Conservation (phyloP, 2,113 vertebrate species). For the Solea solea region DNA sequence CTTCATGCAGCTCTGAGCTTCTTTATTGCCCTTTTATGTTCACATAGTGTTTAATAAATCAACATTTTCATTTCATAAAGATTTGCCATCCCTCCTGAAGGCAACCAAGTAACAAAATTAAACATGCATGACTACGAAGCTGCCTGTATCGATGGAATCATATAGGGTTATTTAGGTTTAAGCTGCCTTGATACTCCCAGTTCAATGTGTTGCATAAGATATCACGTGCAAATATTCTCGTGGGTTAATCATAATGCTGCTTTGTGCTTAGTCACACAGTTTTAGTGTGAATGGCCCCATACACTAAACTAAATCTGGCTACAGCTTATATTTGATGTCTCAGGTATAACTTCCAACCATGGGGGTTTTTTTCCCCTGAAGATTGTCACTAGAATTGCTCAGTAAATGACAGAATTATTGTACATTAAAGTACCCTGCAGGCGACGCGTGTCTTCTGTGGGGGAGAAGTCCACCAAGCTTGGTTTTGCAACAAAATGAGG, state of each 20-base stretch:
- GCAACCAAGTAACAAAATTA: not conserved
- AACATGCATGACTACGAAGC: not conserved
- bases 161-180: not conserved
- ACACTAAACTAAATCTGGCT: not conserved
- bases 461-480: conserved; percentile 47
- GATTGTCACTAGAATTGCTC: not conserved
- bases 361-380: not conserved
- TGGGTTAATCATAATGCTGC: conserved; percentile 26
- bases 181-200: conserved; percentile 4
- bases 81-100: no score
- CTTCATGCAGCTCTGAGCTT: not conserved
- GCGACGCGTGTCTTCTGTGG: not conserved
- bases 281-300: not conserved
- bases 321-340: no score
- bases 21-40: no score
- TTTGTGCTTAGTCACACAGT: not conserved
- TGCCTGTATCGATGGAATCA: conserved; percentile 3
- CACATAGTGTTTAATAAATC: no score
- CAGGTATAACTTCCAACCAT: no score
- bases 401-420: no score
- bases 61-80: no score
- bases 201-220: conserved; percentile 34
- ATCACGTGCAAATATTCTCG: conserved; percentile 17
- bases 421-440: not conserved
- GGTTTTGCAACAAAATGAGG: conserved; percentile 85